A percentile compares a stretch with the other conserved stretches of the same genome.
Evolutionary conservation across 2,888 invertebrate genomes (phyloP).

Genomic region (Lucinisca nassula): DNA sequence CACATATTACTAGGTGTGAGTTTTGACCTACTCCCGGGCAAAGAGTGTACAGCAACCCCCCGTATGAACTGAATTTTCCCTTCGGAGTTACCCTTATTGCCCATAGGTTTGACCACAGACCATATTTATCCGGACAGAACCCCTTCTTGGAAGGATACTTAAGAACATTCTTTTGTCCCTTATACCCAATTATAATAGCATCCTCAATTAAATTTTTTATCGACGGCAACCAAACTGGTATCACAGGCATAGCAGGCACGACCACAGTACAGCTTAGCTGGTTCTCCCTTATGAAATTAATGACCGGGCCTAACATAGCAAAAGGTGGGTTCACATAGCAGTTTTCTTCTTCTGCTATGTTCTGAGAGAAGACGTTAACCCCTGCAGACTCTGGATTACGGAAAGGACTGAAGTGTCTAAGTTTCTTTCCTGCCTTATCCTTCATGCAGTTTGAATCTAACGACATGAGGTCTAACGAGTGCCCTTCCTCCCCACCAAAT

Average conservation of each 20-base stretch:
- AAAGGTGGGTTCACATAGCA: background rate
- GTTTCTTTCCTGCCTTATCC: background rate
- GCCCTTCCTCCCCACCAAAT: too few species aligned
- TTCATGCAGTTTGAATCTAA: background rate
- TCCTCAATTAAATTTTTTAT: background rate
- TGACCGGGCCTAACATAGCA: background rate
- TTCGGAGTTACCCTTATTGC: background rate
- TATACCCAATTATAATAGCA: background rate
- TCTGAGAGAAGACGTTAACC: background rate
- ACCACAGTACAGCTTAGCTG: background rate
- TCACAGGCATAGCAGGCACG: background rate
- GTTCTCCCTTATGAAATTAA: background rate
- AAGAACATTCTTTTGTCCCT: background rate
- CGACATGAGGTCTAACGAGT: background rate
- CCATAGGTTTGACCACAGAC: conserved; percentile 19
- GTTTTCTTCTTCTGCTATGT: background rate
- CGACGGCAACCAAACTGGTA: background rate
- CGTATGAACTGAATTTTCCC: background rate
- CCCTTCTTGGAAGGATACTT: background rate
- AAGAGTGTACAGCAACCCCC: background rate
- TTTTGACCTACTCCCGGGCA: background rate
- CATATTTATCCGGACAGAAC: background rate
- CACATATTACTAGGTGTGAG: background rate
- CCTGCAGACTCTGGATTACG: background rate
- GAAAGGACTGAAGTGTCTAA: background rate